phyloP scores from a whole-genome alignment of 2,797 vertebrate species.

The Halcyon leucocephala region DNA sequence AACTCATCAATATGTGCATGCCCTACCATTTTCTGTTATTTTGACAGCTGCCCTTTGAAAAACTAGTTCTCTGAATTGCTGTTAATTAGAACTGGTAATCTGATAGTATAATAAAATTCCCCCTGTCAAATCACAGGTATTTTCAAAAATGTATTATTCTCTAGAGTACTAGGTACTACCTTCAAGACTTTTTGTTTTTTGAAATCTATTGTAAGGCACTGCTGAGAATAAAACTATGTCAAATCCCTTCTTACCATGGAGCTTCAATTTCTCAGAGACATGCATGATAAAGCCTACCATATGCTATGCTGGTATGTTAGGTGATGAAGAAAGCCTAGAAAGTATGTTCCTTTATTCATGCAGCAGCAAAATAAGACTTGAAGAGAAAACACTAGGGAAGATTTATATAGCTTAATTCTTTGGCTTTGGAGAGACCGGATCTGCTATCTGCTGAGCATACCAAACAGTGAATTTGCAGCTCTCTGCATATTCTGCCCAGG shows the following conservation, averaged over 20 bases:
- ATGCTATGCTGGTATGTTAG: background rate
- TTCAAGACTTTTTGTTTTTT: background rate
- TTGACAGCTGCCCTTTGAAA: constrained; percentile 56
- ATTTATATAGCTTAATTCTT: background rate
- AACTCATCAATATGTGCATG: constrained; percentile 57
- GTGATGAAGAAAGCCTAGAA: constrained; percentile 25
- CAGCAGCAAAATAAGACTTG: background rate
- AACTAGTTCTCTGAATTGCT: constrained; percentile 3
- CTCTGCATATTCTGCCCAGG: background rate
- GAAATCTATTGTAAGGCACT: background rate
- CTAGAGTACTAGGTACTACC: background rate
- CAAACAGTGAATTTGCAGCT: background rate
- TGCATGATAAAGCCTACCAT: constrained; percentile 19
- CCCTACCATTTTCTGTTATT: constrained; percentile 34
- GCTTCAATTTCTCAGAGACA: background rate
- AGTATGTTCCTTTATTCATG: background rate
- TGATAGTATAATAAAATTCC: background rate
- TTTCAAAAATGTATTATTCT: background rate
- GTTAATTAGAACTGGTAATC: constrained; percentile 27
- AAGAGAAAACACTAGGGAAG: background rate
- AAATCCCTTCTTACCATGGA: background rate
- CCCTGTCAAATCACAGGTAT: background rate
- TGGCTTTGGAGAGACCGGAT: background rate
- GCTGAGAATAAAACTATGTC: background rate
- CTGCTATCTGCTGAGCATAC: background rate